Evolutionary conservation across 2,113 vertebrate genomes (phyloP).

Genomic region (Serinus canaria): DNA sequence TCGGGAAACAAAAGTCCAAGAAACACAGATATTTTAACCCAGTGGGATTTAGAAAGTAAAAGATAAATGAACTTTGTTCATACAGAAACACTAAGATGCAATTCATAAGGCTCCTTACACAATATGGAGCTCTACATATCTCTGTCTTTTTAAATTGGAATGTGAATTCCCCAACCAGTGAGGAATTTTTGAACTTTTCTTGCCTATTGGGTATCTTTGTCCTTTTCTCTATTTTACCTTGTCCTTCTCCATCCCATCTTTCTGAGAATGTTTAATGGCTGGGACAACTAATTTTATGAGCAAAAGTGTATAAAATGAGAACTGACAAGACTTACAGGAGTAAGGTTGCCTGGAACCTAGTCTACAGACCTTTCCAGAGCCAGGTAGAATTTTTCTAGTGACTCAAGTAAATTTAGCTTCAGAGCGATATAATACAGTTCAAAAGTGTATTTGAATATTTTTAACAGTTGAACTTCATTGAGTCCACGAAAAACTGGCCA

Average conservation of each 20-base stretch:
- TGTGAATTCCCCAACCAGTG: not conserved
- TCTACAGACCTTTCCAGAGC: not conserved
- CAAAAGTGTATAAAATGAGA: not conserved
- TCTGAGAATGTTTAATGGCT: not conserved
- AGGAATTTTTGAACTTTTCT: not conserved
- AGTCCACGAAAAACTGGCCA: not conserved
- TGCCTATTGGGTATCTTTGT: not conserved
- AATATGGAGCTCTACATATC: not conserved
- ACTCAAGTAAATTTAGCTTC: not conserved
- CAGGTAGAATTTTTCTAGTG: not conserved
- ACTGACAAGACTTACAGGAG: not conserved
- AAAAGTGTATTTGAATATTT: not conserved
- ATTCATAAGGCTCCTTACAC: not conserved
- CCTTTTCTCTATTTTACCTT: not conserved
- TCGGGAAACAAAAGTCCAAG: not conserved
- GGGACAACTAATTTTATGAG: not conserved
- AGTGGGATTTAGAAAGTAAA: not conserved
- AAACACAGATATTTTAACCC: not conserved
- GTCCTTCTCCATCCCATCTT: not conserved
- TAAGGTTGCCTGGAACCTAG: not conserved
- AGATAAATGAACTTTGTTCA: not conserved
- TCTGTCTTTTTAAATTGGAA: not conserved
- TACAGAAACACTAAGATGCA: not conserved
- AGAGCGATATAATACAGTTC: not conserved
- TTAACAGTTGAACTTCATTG: not conserved